Base-by-base conservation (phyloP, 2,113 vertebrate species). In the Connochaetes taurinus region DNA sequence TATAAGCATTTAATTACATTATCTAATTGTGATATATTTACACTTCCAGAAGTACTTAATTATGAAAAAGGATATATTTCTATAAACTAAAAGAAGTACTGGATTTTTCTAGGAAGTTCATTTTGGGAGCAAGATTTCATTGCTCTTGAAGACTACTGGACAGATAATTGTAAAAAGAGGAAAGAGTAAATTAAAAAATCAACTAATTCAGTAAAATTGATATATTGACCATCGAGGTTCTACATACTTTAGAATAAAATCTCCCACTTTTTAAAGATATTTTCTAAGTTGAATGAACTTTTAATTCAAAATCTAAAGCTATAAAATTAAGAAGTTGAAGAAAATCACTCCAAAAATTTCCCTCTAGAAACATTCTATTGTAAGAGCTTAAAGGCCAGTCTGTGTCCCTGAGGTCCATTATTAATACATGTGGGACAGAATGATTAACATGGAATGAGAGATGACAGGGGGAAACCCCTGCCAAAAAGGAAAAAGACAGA, bases 221-320 rank as follows among this genome's bases (percentile, higher is more conserved):
- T 92, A 52, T 81, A 53, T 62, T 93, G 14, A 12, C 25, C 36
- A 97, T 29, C 6, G 45, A 96, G 6, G 0, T 78, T 95, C 33
- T 94, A 96, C 97, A 89, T 84, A 97, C 29, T 47, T 87, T 80
- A 78, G 21, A 92, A 95, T 53, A 96, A 40, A 31, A 88, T 60
- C 64, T 92, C 3, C 85, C n/a, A 81, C 19, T 87, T 96, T 91
- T 93, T 93, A 43, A 85, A 94, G 57, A 85, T 40, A 95, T 91
- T 97, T 91, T 96, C 25, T 91, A 87, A 92, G 60, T 74, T 89
- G 17, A 92, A 97, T 97, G 33, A 95, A 95, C 57, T 84, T 91
- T 92, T 95, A 97, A 95, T 95, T 96, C 15, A 23, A 97, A 97
- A 95, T 83, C 81, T 91, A 97, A 25, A 95, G 55, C 43, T 92